Evolutionary conservation across 1,140 invertebrate genomes (phyloP).

Genomic region (Camponotus floridanus): DNA sequence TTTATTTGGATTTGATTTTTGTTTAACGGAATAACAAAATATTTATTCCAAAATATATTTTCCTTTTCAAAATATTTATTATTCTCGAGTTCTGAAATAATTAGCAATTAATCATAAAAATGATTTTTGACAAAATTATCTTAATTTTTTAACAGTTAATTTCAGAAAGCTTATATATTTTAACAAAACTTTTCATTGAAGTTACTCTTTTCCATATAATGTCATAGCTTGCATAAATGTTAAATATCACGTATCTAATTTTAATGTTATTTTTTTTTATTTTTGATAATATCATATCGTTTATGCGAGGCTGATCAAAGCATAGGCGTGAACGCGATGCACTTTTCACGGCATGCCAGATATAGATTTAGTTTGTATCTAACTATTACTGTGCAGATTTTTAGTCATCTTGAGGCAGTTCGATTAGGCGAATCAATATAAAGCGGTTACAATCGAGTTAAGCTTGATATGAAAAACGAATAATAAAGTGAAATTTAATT

Average conservation of each 20-base stretch:
- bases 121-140: background rate
- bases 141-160: background rate
- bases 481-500: slow-evolving; percentile 24
- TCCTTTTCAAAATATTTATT: background rate
- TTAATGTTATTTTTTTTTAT: background rate
- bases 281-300: background rate
- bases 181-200: background rate
- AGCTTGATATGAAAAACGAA: slow-evolving; percentile 4
- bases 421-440: slow-evolving; percentile 17
- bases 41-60: too few species aligned
- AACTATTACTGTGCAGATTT: slow-evolving; percentile 50
- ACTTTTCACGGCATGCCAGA: background rate
- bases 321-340: background rate
- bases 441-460: background rate
- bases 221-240: background rate
- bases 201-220: background rate
- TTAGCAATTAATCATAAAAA: background rate
- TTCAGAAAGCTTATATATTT: background rate
- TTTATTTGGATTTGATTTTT: background rate
- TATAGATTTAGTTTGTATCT: slow-evolving; percentile 15
- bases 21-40: background rate
- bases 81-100: background rate
- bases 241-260: background rate
- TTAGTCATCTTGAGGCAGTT: slow-evolving; percentile 10
- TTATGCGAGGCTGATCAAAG: background rate